Evolutionary conservation across 2,113 vertebrate genomes (phyloP).

Genomic region (Oryctolagus cuniculus): DNA sequence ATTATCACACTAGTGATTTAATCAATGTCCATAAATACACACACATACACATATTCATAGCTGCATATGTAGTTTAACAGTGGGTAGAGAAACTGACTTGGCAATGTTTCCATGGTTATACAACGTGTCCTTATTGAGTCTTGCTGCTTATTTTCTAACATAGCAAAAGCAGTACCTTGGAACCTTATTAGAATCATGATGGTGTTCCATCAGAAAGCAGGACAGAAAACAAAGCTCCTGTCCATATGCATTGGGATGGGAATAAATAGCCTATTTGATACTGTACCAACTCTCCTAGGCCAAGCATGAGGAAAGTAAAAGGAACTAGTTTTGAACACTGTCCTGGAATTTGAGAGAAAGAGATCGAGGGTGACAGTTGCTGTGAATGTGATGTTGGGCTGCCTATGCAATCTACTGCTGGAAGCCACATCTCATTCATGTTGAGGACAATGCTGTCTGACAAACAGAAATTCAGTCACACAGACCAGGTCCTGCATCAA

Average conservation of each 20-base stretch:
- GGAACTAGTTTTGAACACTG: slow-evolving; percentile 57
- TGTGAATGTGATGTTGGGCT: slow-evolving; percentile 56
- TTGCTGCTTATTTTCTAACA: not conserved
- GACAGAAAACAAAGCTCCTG: not conserved
- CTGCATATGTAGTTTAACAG: not conserved
- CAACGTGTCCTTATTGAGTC: slow-evolving; percentile 10
- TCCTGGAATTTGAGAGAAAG: slow-evolving; percentile 12
- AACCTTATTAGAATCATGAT: not conserved
- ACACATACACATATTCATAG: slow-evolving; percentile 37
- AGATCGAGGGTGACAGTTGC: not conserved
- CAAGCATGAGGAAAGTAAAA: slow-evolving; percentile 42
- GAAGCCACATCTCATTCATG: not conserved
- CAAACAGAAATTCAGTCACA: not conserved
- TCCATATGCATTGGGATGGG: not conserved
- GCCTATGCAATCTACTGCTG: slow-evolving; percentile 36
- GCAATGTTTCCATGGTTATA: not conserved
- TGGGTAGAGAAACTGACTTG: not conserved
- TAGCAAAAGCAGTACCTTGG: not conserved
- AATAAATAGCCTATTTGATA: slow-evolving; percentile 47
- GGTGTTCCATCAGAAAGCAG: not conserved
- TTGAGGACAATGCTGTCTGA: not conserved
- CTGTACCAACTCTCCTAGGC: slow-evolving; percentile 1
- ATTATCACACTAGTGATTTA: slow-evolving; percentile 14
- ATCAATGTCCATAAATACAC: not conserved
- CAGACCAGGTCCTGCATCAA: not conserved